Conservation (phyloP, 1,140 invertebrate genomes). For the Drosophila repleta region DNA sequence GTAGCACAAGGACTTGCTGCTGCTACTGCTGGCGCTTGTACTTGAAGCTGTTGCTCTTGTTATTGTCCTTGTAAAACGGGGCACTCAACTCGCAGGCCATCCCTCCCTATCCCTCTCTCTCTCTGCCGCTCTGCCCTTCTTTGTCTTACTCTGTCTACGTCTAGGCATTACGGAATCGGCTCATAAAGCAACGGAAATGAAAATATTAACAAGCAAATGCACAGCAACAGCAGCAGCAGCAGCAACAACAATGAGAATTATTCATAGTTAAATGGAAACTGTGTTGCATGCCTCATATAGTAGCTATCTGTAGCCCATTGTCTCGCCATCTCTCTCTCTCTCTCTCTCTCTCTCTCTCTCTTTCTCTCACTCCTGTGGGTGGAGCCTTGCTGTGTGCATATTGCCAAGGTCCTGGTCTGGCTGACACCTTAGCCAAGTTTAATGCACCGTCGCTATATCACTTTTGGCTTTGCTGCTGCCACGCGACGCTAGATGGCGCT, state of each 20-base stretch:
- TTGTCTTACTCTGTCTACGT: constrained; percentile 34
- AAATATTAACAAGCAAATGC: constrained; percentile 83
- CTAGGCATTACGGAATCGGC: constrained; percentile 71
- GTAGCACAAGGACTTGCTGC: constrained; percentile 10
- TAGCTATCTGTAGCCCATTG: constrained; percentile 57
- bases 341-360: too few species aligned
- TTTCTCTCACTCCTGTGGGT: neutral
- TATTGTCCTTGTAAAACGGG: constrained; percentile 65
- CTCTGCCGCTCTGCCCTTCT: neutral
- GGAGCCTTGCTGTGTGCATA: constrained; percentile 17
- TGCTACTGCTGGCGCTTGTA: constrained; percentile 24
- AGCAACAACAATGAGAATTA: constrained; percentile 58
- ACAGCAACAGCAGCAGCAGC: constrained; percentile 45
- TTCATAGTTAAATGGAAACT: constrained; percentile 80
- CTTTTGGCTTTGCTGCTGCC: constrained; percentile 1
- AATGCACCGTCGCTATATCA: constrained; percentile 16
- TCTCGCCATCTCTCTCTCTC: neutral
- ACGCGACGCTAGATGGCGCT: constrained; percentile 41
- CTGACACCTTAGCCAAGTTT: constrained; percentile 22
- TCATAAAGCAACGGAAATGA: constrained; percentile 83
- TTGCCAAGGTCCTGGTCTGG: constrained; percentile 35
- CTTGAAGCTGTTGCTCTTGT: constrained; percentile 74
- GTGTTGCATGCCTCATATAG: constrained; percentile 66
- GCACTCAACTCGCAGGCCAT: constrained; percentile 58
- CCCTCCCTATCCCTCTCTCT: constrained; percentile 1